These are phyloP conservation scores for Phallusia fumigata DNA, from an alignment of 23 tunicate genomes.

Conservation along the genomic window DNA sequence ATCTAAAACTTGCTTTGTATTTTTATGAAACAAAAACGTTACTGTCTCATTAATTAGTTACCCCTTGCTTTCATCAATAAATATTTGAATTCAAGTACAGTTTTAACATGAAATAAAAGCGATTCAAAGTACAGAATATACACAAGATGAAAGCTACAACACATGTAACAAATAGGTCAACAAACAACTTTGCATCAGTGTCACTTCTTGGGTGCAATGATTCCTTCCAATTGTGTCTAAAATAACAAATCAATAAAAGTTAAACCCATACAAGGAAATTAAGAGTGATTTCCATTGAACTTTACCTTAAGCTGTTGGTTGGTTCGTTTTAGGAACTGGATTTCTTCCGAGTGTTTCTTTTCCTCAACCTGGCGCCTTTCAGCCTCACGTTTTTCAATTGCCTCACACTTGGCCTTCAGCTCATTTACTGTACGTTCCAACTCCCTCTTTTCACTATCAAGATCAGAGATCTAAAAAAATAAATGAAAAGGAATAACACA, in stretches of 20 bases:
- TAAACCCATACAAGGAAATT: background rate
- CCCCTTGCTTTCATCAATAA: too few relatives aligned
- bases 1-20: too few relatives aligned
- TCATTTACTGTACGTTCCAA: constrained; percentile 85
- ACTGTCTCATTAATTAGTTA: too few relatives aligned
- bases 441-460: constrained; percentile 92
- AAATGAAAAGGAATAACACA: background rate
- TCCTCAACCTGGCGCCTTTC: constrained; percentile 92
- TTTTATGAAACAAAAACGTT: too few relatives aligned
- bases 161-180: background rate
- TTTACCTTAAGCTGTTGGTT: constrained; percentile 96
- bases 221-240: constrained; percentile 98
- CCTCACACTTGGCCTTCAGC: constrained; percentile 93
- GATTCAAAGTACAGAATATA: background rate
- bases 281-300: background rate
- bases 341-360: constrained; percentile 98
- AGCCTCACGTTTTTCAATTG: constrained; percentile 94
- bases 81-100: background rate
- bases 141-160: background rate
- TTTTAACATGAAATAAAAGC: background rate
- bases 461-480: constrained; percentile 51
- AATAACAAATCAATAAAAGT: background rate
- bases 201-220: constrained; percentile 92
- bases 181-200: background rate
- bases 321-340: constrained; percentile 96